Evolutionary conservation across 2,797 vertebrate species (phyloP), one percentile per base, ranked within the genome.

Genomic region (Hyperoplus lanceolatus): DNA sequence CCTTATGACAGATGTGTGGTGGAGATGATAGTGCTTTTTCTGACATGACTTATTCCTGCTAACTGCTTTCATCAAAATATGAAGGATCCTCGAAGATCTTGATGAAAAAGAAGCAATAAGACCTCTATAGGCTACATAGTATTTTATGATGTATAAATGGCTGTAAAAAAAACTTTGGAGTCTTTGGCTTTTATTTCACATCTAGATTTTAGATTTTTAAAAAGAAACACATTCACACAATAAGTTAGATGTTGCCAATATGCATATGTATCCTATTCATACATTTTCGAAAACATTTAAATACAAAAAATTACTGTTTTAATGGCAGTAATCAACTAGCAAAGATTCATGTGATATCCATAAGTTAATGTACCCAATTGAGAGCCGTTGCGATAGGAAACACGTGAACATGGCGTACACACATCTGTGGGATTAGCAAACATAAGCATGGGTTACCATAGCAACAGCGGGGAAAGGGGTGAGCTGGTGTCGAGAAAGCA

Each of bases 361-460:
- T 29, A 29, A 29, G 29, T 29, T 29, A 29, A 3, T 29, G 2
- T 38, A 53, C 70, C 63, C 77, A 29, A 18, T 36, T 83, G 85
- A 66, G 77, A 80, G 66, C 59, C 82, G 65, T 73, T 70, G 63
- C 21, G 18, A 42, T 58, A 50, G 58, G 67, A 51, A 77, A 74
- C 65, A 63, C 71, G 82, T 59, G 29, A 60, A 81, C 72, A 82
- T 77, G 78, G 64, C 73, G 54, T 68, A 41, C 70, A 73, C 12
- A 61, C 70, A 85, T 81, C 77, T 66, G 55, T 54, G 48, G 69
- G 58, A 82, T 75, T 53, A 57, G 75, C 75, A 54, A 68, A 67
- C 70, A 82, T 45, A 67, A 87, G 81, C 72, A 55, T 36, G 9
- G 49, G 91, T 92, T 89, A 43, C 83, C 80, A 90, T 92, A 70